Evolutionary conservation across 2,888 invertebrate genomes (phyloP), one percentile per base, ranked within the genome.

Genomic region (Cenopis cana): DNA sequence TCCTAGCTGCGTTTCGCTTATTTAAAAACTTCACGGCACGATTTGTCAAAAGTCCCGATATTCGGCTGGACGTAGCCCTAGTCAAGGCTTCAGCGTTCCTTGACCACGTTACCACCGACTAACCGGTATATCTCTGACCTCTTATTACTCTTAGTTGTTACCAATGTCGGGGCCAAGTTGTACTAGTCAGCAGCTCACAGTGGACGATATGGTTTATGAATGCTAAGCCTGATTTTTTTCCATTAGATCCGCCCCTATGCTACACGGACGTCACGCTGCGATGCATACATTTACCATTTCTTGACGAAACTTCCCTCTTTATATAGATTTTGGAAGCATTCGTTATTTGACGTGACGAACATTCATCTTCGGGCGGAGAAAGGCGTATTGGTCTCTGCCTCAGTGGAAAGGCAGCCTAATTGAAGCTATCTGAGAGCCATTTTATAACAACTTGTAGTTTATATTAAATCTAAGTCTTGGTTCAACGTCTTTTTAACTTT

Each of bases 221-320:
- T 46, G n/a, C n/a, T 0, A 6, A 5, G 6, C n/a, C 46, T 14
- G 46, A n/a, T 46, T n/a, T 46, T 36, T 57, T 5, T 38, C 59
- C 59, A 59, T 59, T 59, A 59, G 24, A 24, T 12, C 20, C 38
- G 14, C 59, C 59, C 59, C 59, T 57, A n/a, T 41, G 46, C 20
- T 18, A 57, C 57, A 59, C 20, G 36, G 59, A 41, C 59, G 59
- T 59, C 59, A 36, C 20, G 59, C 10, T 1, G 59, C 4, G 59
- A 20, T 59, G 59, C 38, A 59, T 24, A 59, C 59, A 59, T 59
- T 59, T n/a, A 38, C 59, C 41, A 41, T 59, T 59, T 59, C 41
- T 59, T 59, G 59, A 24, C 41, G 59, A 9, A 54, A 5, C 20
- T 18, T 18, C 38, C 57, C n/a, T 24, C 41, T 38, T 57, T 20